Conservation (phyloP, 2,797 vertebrate genomes). For the Rousettus madagascariensis region DNA sequence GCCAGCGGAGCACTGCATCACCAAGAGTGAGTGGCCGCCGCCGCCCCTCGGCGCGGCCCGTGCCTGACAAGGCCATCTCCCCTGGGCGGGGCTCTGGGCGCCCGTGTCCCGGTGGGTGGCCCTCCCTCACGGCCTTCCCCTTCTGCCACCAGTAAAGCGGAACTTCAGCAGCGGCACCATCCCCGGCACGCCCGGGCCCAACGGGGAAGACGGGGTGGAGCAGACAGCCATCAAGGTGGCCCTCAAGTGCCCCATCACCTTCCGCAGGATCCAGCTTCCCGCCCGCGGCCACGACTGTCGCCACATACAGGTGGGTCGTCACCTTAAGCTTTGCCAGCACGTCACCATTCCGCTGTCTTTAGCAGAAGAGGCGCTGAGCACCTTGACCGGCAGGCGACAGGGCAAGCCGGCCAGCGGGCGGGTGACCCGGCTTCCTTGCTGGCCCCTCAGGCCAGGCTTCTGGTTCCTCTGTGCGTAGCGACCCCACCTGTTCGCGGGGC, state of each 20-base stretch:
- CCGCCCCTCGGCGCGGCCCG: fast-evolving
- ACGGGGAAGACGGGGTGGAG: constrained; percentile 96
- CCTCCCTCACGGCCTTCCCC: neutral
- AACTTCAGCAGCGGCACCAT: constrained; percentile 97
- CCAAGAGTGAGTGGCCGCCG: constrained; percentile 89
- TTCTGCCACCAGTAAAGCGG: constrained; percentile 89
- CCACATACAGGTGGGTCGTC: constrained; percentile 92
- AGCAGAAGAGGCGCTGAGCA: neutral
- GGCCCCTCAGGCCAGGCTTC: neutral
- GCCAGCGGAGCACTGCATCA: constrained; percentile 95
- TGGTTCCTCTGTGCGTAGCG: neutral
- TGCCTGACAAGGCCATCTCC: fast-evolving
- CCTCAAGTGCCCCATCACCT: constrained; percentile 97
- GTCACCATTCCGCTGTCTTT: neutral
- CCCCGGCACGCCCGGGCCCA: constrained; percentile 93
- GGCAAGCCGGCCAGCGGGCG: neutral
- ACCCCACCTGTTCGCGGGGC: neutral
- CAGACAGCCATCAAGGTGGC: constrained; percentile 98
- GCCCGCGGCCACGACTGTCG: constrained; percentile 95
- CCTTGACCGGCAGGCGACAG: neutral
- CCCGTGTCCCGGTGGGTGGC: fast-evolving
- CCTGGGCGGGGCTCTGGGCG: neutral
- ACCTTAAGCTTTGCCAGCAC: neutral
- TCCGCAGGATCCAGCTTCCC: constrained; percentile 96
- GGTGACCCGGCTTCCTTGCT: neutral